Percentiles rank a stretch among this genome's conserved stretches.
These are phyloP conservation scores for Lordiphosa andalusiaca DNA, from an alignment of 2,888 invertebrate genomes.

Conservation along the genomic window DNA sequence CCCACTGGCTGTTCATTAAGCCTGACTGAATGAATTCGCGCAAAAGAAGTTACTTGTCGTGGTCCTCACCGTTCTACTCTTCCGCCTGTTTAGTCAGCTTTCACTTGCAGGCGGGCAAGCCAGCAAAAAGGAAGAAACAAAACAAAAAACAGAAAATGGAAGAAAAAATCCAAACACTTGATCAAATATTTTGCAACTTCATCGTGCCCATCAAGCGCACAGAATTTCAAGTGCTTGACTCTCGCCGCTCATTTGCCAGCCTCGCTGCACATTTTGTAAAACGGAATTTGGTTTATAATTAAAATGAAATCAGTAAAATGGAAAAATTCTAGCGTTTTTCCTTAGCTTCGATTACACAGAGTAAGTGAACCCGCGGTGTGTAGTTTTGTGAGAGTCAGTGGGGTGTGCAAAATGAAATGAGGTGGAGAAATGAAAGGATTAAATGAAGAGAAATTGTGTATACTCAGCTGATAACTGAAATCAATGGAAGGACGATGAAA, in stretches of 20 bases:
- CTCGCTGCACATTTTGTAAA: constrained; percentile 52
- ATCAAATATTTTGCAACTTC: constrained; percentile 76
- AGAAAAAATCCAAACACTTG: constrained; percentile 63
- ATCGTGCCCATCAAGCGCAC: constrained; percentile 58
- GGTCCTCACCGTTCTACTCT: background rate
- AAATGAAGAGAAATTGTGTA: background rate
- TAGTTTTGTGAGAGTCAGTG: constrained; percentile 29
- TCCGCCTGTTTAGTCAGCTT: constrained; percentile 37
- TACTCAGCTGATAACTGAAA: too few relatives aligned
- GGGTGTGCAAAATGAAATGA: constrained; percentile 37
- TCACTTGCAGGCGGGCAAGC: constrained; percentile 54
- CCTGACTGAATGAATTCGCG: constrained; percentile 77
- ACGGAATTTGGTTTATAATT: constrained; percentile 68
- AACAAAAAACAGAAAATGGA: constrained; percentile 11
- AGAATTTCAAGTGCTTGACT: constrained; percentile 52
- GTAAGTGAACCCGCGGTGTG: constrained; percentile 50
- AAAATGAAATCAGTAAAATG: constrained; percentile 74
- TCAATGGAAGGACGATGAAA: too few relatives aligned
- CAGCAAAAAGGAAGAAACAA: too few relatives aligned
- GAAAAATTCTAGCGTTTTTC: constrained; percentile 40
- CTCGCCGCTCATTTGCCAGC: constrained; percentile 56
- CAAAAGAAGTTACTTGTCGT: constrained; percentile 73
- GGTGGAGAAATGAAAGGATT: background rate
- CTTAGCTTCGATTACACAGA: constrained; percentile 63
- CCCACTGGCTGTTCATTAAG: constrained; percentile 76